Base-by-base conservation (phyloP, 2,888 invertebrate species). In the Zhuqinia jingwanae region DNA sequence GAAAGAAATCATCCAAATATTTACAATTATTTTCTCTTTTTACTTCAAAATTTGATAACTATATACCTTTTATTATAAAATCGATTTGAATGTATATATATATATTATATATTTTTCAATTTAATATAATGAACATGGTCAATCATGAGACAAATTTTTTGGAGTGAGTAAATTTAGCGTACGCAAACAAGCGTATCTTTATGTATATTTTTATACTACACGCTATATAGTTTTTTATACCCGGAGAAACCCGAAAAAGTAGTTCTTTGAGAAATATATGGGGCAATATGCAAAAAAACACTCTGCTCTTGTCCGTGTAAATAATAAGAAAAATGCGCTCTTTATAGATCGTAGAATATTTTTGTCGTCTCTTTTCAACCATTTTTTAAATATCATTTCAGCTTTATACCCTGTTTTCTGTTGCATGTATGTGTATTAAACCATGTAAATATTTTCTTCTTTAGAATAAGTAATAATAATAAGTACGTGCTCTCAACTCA, bases 261-360 rank as follows among this genome's bases (percentile, higher is more conserved):
- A 10, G 42, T 45, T 45, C 22, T 11, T 27, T 42, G 45, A 68
- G 22, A n/a, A n/a, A n/a, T n/a, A 6, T 45, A 15, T 50, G 68
- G 68, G 68, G 68, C 68, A 68, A 42, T 17, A 3, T 68, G 68
- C 42, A 45, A 68, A 68, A 45, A 68, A 68, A 13, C 22, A 15
- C 15, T 60, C 22, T 63, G 63, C n/a, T 15, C 11, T 36, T 36
- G 11, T n/a, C 15, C 27, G 17, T 17, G 27, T 27, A 53, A 36
- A 36, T 6, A 17, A 30, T n/a, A 56, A 56, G 17, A 56, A 17
- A 56, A 56, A 8, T 17, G 6, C 56, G n/a, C 20, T 56, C 17
- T 17, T 56, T n/a, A n/a, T n/a, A 36, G 25, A 25, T 60, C 27
- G 3, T 36, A 8, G 36, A 36, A 36, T 36, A 36, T 36, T 36